phyloP scores from a whole-genome alignment of 2,888 invertebrate species.

The Diadromus collaris region DNA sequence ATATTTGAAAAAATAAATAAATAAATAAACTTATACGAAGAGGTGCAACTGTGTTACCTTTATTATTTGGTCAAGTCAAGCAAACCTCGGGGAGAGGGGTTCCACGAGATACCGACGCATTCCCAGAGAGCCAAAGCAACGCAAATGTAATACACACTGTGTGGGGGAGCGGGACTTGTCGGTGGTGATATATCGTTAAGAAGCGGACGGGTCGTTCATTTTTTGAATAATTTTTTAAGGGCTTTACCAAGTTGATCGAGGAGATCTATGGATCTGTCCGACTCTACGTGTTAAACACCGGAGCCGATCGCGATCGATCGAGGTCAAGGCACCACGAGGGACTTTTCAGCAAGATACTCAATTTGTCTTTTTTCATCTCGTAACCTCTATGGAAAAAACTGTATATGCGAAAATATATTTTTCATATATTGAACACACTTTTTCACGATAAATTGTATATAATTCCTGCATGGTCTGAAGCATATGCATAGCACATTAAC shows the following conservation, averaged over 20 bases:
- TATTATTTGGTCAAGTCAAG: slow-evolving; percentile 80
- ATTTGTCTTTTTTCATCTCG: slow-evolving; percentile 12
- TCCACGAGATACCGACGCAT: slow-evolving; percentile 82
- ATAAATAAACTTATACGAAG: slow-evolving; percentile 57
- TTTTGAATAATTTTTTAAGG: background rate
- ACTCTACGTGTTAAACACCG: background rate
- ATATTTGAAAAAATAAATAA: slow-evolving; percentile 54
- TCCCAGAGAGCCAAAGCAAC: slow-evolving; percentile 83
- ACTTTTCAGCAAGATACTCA: background rate
- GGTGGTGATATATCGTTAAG: slow-evolving; percentile 10
- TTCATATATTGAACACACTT: too few relatives aligned
- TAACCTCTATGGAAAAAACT: slow-evolving; percentile 7
- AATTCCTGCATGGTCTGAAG: too few relatives aligned
- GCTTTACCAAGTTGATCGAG: background rate
- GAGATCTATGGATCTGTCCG: background rate
- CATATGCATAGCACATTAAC: too few relatives aligned
- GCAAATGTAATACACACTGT: slow-evolving; percentile 80
- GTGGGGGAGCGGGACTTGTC: slow-evolving; percentile 62
- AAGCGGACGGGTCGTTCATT: background rate
- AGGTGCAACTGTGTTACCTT: slow-evolving; percentile 87
- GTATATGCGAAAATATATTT: background rate
- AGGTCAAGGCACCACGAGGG: background rate
- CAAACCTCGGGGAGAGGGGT: slow-evolving; percentile 79
- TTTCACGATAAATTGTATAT: too few relatives aligned
- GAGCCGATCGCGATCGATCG: background rate